A percentile compares a stretch with the other conserved stretches of the same genome.
Conservation (phyloP, 1,140 invertebrate genomes). For the Anoplolepis gracilipes region DNA sequence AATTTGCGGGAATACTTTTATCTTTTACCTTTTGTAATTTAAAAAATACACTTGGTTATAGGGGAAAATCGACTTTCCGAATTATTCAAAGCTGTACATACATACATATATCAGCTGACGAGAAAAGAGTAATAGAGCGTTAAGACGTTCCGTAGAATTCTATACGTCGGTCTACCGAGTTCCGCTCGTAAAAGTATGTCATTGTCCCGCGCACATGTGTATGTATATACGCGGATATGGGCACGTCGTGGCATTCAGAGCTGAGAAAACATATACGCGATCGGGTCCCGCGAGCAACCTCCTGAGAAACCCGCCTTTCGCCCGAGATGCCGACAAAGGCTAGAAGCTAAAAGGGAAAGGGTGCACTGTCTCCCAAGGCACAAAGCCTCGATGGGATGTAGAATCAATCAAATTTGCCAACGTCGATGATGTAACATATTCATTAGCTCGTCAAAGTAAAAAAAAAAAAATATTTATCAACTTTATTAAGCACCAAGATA, state of each 20-base stretch:
- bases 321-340: slow-evolving; percentile 21
- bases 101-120: neutral
- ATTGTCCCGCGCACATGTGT: slow-evolving; percentile 56
- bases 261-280: slow-evolving; percentile 47
- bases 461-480: neutral
- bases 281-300: slow-evolving; percentile 47
- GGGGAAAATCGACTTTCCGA: neutral
- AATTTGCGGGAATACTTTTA: neutral
- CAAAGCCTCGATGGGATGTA: neutral
- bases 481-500: neutral
- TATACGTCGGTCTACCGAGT: slow-evolving; percentile 21
- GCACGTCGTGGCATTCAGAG: slow-evolving; percentile 60
- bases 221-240: slow-evolving; percentile 29
- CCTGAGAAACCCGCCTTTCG: slow-evolving; percentile 75
- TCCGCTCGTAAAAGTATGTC: slow-evolving; percentile 55
- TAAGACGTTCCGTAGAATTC: neutral
- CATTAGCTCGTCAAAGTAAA: neutral
- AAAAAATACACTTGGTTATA: neutral
- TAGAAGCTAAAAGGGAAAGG: slow-evolving; percentile 30
- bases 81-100: neutral
- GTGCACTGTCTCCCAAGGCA: neutral
- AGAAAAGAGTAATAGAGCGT: neutral
- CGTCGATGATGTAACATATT: slow-evolving; percentile 12
- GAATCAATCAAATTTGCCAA: slow-evolving; percentile 25
- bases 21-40: neutral